Evolutionary conservation across 2,888 invertebrate species (phyloP), one percentile per base, ranked within the genome.

Genomic region (Drosophila vallismaia): DNA sequence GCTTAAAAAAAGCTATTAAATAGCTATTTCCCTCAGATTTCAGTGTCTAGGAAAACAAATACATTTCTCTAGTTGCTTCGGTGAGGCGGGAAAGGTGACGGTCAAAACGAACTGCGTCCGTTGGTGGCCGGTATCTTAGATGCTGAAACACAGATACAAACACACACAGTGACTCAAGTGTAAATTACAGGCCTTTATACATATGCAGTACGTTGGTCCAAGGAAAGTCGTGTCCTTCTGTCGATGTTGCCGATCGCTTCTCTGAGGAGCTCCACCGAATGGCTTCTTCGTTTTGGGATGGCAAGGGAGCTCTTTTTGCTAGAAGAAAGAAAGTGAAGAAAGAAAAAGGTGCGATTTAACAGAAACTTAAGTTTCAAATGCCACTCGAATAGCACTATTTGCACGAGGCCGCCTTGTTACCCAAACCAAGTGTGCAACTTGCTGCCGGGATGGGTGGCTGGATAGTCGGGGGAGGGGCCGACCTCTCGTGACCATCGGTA

Each of bases 331-430:
- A 8, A 42, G 42, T n/a, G 14, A 42, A 6, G 29, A 52, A n/a
- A 49, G 44, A 40, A 31, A 38, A 24, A 68, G 77, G 81, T 53
- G 80, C 70, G 84, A 83, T 55, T 75, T 66, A 75, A 77, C 73
- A 80, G 84, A 72, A 86, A 77, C 86, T 89, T 84, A 88, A 87
- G 86, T 89, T 89, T 88, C 88, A 89, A 89, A 89, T 85, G 89
- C 85, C 88, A 88, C 83, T 89, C 88, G 88, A 89, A 89, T 88
- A 81, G 90, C 90, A 88, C 88, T 88, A 89, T 89, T 89, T 89
- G 89, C 89, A 89, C 89, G 88, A 89, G 84, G 87, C 74, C 45
- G 67, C 76, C 79, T 86, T 88, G 86, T 88, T 88, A 85, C 49
- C 59, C 49, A 12, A 50, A 24, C 54, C 58, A 19, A 14, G 42